Evolutionary conservation across 2,113 vertebrate species (phyloP), one percentile per base, ranked within the genome.

Genomic region (Amblyornis subalaris): DNA sequence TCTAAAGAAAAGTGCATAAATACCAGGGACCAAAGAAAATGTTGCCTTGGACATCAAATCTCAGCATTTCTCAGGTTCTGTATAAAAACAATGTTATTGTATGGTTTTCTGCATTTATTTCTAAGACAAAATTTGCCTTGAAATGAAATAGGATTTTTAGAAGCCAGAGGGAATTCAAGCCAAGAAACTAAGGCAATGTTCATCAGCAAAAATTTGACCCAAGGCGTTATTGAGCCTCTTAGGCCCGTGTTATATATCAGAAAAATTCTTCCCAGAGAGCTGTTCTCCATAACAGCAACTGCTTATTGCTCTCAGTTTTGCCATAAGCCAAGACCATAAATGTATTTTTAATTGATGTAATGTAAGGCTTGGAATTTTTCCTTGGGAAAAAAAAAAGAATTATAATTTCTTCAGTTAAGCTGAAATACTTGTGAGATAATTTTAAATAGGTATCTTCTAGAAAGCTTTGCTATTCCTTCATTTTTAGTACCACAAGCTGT

Each of bases 301-400:
- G 45, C 60, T 85, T 87, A 85, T 88, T 90, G 53, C 74, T 90
- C 81, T 87, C 31, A 0, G 40, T 87, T 94, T 94, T 91, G 45
- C 62, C 23, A 14, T 72, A 85, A 96, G 8, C 20, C 70, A 85
- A 40, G 36, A 28, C 78, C 35, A 65, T 71, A 91, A 91, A 88
- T 89, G 66, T 45, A 72, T 82, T 94, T 91, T 93, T 91, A 93
- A 89, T 78, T 79, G 85, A 53, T 19, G 29, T 87, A 89, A 93
- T 75, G 62, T 70, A 87, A 89, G 74, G 72, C 38, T 58, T 45
- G 11, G 51, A 84, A 9, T 4, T 47, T 65, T 29, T 45, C 28
- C 14, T 0, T 0, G 29, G 28, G 4, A 0, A 2, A 48, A 51
- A 19, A 14, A 73, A n/a, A 28, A 42, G 5, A 50, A 28, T 40